A percentile compares a stretch with the other conserved stretches of the same genome.
Evolutionary conservation across 1,140 invertebrate species (phyloP).

Genomic region (Megalonaias nervosa): DNA sequence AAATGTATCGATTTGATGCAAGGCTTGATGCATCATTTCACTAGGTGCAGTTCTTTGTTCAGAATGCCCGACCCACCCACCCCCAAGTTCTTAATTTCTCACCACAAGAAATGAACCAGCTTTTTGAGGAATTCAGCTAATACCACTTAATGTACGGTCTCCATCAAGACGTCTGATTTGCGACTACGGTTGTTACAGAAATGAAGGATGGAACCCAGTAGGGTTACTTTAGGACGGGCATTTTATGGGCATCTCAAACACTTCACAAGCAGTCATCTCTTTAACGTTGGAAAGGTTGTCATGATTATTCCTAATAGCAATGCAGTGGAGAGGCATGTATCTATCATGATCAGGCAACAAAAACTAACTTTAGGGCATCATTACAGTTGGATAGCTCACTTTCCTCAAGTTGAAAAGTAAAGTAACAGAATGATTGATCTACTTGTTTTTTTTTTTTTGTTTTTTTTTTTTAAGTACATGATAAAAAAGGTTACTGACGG

Average conservation of each 20-base stretch:
- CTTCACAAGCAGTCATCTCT: neutral
- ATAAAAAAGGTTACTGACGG: too few relatives aligned
- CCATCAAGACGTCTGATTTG: neutral
- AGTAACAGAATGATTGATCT: too few relatives aligned
- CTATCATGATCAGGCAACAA: constrained; percentile 12
- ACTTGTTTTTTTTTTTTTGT: too few relatives aligned
- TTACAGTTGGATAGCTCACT: too few relatives aligned
- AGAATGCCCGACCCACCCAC: too few relatives aligned
- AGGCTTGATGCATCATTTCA: too few relatives aligned
- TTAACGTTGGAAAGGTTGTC: neutral
- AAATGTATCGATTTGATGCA: too few relatives aligned
- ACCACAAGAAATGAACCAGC: constrained; percentile 3
- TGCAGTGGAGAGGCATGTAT: constrained; percentile 13
- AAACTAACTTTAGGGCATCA: constrained; percentile 16
- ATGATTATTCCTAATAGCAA: constrained; percentile 23
- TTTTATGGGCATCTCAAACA: neutral
- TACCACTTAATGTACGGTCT: neutral
- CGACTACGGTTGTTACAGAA: neutral
- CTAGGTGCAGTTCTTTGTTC: too few relatives aligned
- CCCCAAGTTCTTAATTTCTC: neutral
- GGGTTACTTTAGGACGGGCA: neutral
- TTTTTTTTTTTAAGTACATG: too few relatives aligned
- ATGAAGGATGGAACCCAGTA: neutral
- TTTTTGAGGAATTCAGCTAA: neutral
- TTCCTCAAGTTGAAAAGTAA: too few relatives aligned